These are phyloP conservation scores for Acrossocheilus wenchowensis DNA, from an alignment of 2,797 vertebrate species.

Conservation along the genomic window DNA sequence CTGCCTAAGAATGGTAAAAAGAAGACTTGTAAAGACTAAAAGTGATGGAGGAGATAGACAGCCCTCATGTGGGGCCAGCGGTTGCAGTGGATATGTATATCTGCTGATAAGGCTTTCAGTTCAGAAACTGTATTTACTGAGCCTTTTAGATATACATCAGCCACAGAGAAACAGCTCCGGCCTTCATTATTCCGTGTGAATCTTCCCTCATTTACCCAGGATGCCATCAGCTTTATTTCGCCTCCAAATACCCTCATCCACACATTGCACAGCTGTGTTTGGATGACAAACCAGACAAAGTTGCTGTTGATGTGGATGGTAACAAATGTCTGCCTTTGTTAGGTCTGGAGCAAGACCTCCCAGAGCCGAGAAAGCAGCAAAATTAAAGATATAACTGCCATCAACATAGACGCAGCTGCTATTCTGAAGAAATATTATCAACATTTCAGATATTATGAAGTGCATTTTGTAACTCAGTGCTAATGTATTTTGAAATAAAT, in stretches of 20 bases:
- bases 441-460: not conserved
- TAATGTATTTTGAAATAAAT: not conserved
- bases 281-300: conserved; percentile 75
- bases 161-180: conserved; percentile 78
- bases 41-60: conserved; percentile 74
- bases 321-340: conserved; percentile 77
- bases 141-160: conserved; percentile 83
- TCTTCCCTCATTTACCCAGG: conserved; percentile 84
- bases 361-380: conserved; percentile 50
- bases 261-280: conserved; percentile 70
- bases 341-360: conserved; percentile 68
- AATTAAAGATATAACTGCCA: conserved; percentile 62
- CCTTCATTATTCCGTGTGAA: conserved; percentile 83
- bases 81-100: conserved; percentile 85
- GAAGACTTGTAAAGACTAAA: conserved; percentile 70
- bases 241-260: conserved; percentile 81
- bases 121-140: conserved; percentile 82
- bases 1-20: conserved; percentile 66
- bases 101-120: conserved; percentile 81
- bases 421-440: not conserved
- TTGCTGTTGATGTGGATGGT: conserved; percentile 74
- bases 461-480: not conserved
- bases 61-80: conserved; percentile 81
- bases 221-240: conserved; percentile 81
- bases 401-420: not conserved